Conservation (phyloP, 2,113 vertebrate genomes). For the Tinamus guttatus region DNA sequence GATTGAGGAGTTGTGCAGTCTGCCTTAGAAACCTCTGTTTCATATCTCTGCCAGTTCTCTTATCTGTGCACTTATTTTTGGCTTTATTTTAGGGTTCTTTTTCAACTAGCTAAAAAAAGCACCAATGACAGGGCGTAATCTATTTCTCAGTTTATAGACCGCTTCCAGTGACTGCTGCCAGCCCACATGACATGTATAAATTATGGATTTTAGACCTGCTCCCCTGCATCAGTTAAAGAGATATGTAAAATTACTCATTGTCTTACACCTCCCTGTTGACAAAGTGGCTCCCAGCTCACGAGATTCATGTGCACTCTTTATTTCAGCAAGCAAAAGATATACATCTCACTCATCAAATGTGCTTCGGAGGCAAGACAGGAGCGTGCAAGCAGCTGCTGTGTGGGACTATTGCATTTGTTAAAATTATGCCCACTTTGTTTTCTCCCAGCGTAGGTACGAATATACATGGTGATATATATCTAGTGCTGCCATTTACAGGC, state of each 20-base stretch:
- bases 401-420: conserved; percentile 65
- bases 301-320: conserved; percentile 13
- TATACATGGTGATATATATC: not conserved
- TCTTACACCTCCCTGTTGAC: conserved; percentile 42
- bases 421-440: conserved; percentile 57
- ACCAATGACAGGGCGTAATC: conserved; percentile 30
- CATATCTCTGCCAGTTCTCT: not conserved
- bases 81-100: conserved; percentile 2
- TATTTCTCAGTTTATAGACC: conserved; percentile 27
- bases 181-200: not conserved
- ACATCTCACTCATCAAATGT: not conserved
- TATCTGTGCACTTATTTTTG: conserved; percentile 18
- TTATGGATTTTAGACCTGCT: conserved; percentile 35
- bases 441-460: conserved; percentile 25
- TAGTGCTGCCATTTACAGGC: conserved; percentile 18
- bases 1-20: not conserved
- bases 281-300: conserved; percentile 38
- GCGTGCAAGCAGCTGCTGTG: conserved; percentile 62
- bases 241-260: conserved; percentile 33
- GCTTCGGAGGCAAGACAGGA: conserved; percentile 24
- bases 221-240: not conserved
- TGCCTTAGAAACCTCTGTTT: not conserved
- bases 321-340: conserved; percentile 34
- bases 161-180: conserved; percentile 31
- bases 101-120: conserved; percentile 19